phyloP scores from a whole-genome alignment of 92 coral and sea anemone species.

The Porites divaricata region DNA sequence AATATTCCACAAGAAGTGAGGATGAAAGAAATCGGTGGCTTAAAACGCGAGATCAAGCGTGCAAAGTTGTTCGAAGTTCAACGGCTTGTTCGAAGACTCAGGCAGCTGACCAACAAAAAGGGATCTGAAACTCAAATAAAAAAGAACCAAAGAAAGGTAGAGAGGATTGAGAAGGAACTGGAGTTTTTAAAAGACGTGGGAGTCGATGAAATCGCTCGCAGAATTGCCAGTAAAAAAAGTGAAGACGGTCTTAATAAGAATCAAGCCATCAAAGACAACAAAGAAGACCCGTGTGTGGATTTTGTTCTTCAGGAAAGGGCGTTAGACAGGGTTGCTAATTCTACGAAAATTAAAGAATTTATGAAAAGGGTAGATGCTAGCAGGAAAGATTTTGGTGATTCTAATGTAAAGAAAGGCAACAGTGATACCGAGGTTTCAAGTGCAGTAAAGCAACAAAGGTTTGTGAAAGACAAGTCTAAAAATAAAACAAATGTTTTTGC shows the following conservation, averaged over 20 bases:
- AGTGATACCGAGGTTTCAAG: not conserved
- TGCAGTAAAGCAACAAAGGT: not conserved
- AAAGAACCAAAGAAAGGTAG: conserved; percentile 80
- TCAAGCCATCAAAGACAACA: not conserved
- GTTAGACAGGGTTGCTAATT: conserved; percentile 25
- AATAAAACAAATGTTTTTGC: not conserved
- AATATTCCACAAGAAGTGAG: not conserved
- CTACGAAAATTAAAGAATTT: conserved; percentile 14
- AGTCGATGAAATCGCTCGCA: conserved; percentile 39
- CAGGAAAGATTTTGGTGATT: not conserved
- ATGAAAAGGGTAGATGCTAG: conserved; percentile 8
- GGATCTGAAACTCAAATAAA: conserved; percentile 74
- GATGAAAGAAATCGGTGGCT: conserved; percentile 22
- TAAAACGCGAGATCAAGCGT: conserved; percentile 72
- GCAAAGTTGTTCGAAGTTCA: conserved; percentile 84
- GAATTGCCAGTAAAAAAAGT: not conserved
- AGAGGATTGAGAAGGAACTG: conserved; percentile 69
- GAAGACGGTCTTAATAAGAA: not conserved
- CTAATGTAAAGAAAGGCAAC: not conserved
- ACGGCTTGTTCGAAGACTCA: conserved; percentile 76
- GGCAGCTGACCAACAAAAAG: conserved; percentile 73
- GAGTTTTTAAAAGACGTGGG: conserved; percentile 71
- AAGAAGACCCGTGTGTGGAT: conserved; percentile 3
- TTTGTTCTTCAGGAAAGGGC: conserved; percentile 28
- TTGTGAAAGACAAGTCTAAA: not conserved